These are phyloP conservation scores for Anas georgica DNA, from an alignment of 2,797 vertebrate species.

Conservation along the genomic window DNA sequence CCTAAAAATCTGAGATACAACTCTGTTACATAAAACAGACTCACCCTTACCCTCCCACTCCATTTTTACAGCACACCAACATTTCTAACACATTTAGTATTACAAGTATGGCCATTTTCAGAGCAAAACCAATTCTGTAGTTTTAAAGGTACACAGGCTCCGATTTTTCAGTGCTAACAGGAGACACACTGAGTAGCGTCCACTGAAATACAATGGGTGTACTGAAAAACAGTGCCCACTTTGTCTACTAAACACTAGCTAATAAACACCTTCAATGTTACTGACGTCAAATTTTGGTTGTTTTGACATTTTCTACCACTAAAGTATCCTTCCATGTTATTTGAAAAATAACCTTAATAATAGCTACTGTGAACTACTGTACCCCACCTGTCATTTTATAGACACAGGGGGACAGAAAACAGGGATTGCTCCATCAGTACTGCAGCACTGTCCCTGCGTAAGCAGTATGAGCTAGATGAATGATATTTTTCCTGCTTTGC, in stretches of 20 bases:
- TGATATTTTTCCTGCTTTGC: neutral
- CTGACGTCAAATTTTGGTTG: neutral
- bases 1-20: neutral
- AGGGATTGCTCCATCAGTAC: neutral
- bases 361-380: neutral
- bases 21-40: slow-evolving; percentile 19
- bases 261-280: neutral
- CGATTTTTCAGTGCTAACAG: neutral
- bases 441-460: neutral
- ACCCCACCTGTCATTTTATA: neutral
- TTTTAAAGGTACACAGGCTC: neutral
- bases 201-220: accelerated
- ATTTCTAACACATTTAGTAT: neutral
- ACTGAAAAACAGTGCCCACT: neutral
- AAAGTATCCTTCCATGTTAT: neutral
- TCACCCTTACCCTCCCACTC: neutral
- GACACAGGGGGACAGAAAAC: neutral
- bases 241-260: neutral
- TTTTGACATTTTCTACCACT: neutral
- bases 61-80: slow-evolving; percentile 10
- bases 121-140: neutral
- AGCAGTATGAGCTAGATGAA: neutral
- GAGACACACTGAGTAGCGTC: neutral
- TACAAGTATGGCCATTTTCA: slow-evolving; percentile 18
- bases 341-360: neutral